Evolutionary conservation across 2,797 vertebrate genomes (phyloP).

Genomic region (Rhyacichthys aspro): DNA sequence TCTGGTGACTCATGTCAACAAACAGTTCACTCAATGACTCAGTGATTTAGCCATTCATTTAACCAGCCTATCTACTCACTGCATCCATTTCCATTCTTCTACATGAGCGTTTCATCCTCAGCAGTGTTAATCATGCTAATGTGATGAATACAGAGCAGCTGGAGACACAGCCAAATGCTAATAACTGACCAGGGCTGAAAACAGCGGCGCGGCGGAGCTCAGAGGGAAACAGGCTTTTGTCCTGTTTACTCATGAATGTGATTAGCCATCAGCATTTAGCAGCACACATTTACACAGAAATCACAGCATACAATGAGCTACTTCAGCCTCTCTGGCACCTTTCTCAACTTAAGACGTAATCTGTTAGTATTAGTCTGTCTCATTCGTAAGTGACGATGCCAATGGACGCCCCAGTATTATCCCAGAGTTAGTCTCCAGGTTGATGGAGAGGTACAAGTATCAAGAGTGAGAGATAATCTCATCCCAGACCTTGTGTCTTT

Average conservation of each 20-base stretch:
- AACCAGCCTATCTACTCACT: constrained; percentile 15
- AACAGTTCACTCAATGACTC: constrained; percentile 24
- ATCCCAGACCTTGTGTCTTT: no score
- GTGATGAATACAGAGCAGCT: constrained; percentile 33
- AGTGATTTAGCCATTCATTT: constrained; percentile 24
- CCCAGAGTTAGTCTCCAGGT: no score
- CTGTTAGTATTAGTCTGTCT: no score
- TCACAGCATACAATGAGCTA: not conserved
- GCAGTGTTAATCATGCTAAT: constrained; percentile 40
- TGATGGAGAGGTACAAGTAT: no score
- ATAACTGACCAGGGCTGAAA: constrained; percentile 25
- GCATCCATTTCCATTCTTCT: constrained; percentile 35
- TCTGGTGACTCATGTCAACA: constrained; percentile 14
- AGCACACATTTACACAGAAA: not conserved
- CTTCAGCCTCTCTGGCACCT: no score
- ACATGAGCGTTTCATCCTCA: constrained; percentile 21
- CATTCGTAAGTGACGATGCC: no score
- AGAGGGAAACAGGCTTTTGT: not conserved
- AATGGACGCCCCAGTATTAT: no score
- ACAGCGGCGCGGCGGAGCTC: constrained; percentile 7
- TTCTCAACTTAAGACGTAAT: no score
- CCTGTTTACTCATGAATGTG: not conserved
- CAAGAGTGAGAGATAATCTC: no score
- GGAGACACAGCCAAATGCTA: constrained; percentile 18
- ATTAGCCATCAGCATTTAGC: constrained; percentile 3